Conservation (phyloP, 2,113 vertebrate species). For the Cyprinus carpio region DNA sequence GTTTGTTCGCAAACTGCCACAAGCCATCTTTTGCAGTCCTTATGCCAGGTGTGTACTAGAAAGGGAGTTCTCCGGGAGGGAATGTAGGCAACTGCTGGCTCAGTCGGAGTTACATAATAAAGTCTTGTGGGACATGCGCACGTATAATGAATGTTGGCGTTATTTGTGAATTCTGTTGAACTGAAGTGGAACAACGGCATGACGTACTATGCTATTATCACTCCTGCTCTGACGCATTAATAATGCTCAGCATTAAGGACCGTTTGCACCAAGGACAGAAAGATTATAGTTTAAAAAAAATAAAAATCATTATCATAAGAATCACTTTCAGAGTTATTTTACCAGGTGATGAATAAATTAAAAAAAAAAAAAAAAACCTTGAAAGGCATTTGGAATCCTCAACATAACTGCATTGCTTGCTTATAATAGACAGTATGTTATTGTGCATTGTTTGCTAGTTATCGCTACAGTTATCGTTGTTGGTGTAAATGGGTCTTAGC, state of each 20-base stretch:
- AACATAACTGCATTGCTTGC: background rate
- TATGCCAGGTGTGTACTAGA: conserved; percentile 58
- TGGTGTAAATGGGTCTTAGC: background rate
- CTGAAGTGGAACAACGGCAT: background rate
- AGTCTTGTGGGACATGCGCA: conserved; percentile 25
- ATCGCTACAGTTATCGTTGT: background rate
- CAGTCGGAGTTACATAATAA: conserved; percentile 46
- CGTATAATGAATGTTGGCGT: conserved; percentile 31
- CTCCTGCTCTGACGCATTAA: background rate
- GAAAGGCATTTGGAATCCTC: background rate
- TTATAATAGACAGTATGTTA: background rate
- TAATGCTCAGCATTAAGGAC: background rate
- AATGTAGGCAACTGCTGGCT: conserved; percentile 40
- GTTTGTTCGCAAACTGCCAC: conserved; percentile 67
- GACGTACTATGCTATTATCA: background rate
- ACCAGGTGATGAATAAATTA: too few relatives aligned
- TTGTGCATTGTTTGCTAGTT: background rate
- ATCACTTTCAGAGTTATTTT: background rate
- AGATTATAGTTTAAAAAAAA: background rate
- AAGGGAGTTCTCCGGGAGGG: conserved; percentile 41
- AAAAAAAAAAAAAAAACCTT: too few relatives aligned
- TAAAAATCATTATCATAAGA: background rate
- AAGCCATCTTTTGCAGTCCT: conserved; percentile 58
- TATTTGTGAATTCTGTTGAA: conserved; percentile 30
- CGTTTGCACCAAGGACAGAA: background rate